Conservation (phyloP, 2,113 vertebrate genomes). For the Sander vitreus region DNA sequence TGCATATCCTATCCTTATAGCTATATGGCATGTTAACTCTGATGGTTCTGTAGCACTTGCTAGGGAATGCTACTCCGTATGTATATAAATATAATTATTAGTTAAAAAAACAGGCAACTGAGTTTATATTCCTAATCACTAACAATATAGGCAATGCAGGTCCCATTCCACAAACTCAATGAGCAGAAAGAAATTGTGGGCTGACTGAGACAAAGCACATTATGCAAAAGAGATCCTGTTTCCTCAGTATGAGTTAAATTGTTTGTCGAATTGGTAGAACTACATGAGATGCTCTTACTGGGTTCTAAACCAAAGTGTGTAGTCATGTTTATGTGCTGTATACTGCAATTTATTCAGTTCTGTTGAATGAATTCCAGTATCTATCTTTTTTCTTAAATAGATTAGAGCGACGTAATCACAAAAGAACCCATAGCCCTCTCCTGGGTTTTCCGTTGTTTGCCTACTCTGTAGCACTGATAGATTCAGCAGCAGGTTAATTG, state of each 20-base stretch:
- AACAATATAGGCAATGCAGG: neutral
- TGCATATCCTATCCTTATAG: neutral
- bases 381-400: constrained; percentile 53
- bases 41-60: neutral
- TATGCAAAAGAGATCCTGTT: constrained; percentile 11
- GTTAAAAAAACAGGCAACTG: constrained; percentile 12
- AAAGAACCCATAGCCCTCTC: constrained; percentile 22
- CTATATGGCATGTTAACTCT: neutral
- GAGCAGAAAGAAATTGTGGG: constrained; percentile 50
- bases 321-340: constrained; percentile 29
- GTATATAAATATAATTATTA: neutral
- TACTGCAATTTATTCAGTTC: constrained; percentile 22
- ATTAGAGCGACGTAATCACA: constrained; percentile 52
- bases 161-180: constrained; percentile 4
- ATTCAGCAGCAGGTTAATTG: constrained; percentile 69
- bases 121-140: neutral
- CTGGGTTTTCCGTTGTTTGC: constrained; percentile 43
- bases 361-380: constrained; percentile 20
- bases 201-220: constrained; percentile 18
- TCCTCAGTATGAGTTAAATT: constrained; percentile 30
- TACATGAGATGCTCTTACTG: neutral
- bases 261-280: constrained; percentile 20
- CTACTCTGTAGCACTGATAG: constrained; percentile 50
- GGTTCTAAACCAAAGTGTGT: neutral
- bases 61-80: neutral